A percentile compares a stretch with the other conserved stretches of the same genome.
phyloP scores from a whole-genome alignment of 2,888 invertebrate species.

The Crepidodera aurea region DNA sequence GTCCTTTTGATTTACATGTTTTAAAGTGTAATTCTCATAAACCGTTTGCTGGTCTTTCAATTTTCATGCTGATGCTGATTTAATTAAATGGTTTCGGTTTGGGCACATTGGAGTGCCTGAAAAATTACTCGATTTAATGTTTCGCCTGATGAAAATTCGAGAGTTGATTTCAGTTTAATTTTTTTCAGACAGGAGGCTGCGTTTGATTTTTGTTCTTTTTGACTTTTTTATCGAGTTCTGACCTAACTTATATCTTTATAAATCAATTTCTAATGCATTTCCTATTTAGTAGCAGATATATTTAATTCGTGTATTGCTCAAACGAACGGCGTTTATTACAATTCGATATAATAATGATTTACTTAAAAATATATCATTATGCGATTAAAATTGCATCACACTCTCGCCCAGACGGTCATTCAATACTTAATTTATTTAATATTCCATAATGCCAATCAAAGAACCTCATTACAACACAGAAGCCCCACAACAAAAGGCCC shows the following conservation, averaged over 20 bases:
- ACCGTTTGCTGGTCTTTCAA: slow-evolving; percentile 30
- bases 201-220: no score
- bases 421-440: slow-evolving; percentile 47
- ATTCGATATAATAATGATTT: no score
- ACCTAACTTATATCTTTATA: no score
- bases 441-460: slow-evolving; percentile 45
- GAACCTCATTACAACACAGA: slow-evolving; percentile 46
- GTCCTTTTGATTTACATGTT: slow-evolving; percentile 40
- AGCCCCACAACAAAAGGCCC: slow-evolving; percentile 42
- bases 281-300: no score
- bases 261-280: no score
- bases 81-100: slow-evolving; percentile 31
- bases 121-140: slow-evolving; percentile 5
- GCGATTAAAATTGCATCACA: neutral
- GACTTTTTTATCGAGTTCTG: no score
- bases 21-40: slow-evolving; percentile 40
- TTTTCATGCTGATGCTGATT: slow-evolving; percentile 18
- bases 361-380: neutral
- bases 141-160: neutral
- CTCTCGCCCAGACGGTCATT: slow-evolving; percentile 1
- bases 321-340: no score
- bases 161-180: neutral
- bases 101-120: slow-evolving; percentile 15
- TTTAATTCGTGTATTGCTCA: no score
- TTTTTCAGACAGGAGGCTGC: no score